These are phyloP conservation scores for Notechis scutatus DNA, from an alignment of 2,113 vertebrate genomes.

Conservation along the genomic window DNA sequence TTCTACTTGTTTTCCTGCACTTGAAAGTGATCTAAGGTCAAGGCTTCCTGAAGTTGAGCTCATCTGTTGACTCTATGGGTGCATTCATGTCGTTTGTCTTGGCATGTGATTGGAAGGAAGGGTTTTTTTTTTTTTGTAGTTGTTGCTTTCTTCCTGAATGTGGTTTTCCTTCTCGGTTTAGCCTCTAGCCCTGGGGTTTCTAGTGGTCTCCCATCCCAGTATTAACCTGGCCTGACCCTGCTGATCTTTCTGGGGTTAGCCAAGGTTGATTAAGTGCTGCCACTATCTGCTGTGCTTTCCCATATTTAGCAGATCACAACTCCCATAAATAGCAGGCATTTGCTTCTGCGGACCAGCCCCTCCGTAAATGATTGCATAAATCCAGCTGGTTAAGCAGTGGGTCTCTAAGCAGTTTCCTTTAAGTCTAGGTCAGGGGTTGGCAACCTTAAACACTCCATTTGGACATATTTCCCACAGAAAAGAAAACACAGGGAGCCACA, in stretches of 20 bases:
- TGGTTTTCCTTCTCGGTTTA: neutral
- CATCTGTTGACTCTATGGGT: neutral
- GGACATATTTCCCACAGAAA: too few species aligned
- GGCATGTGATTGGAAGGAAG: neutral
- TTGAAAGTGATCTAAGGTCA: neutral
- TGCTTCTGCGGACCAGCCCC: neutral
- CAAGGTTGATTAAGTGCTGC: neutral
- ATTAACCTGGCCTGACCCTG: neutral
- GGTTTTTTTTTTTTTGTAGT: neutral
- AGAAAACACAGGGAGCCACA: too few species aligned
- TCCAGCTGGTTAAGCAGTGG: neutral
- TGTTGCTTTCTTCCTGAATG: neutral
- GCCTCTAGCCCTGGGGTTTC: neutral
- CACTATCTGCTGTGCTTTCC: neutral
- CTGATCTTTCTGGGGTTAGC: neutral
- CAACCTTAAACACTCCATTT: too few species aligned
- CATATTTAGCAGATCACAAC: neutral
- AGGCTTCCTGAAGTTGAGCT: neutral
- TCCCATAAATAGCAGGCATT: neutral
- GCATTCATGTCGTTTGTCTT: neutral
- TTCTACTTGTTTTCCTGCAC: neutral
- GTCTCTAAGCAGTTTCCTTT: neutral
- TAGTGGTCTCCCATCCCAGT: neutral
- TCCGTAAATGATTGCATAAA: neutral
- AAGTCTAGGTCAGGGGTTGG: neutral